Evolutionary conservation across 2,888 invertebrate genomes (phyloP).

Genomic region (Mythimna loreyi): DNA sequence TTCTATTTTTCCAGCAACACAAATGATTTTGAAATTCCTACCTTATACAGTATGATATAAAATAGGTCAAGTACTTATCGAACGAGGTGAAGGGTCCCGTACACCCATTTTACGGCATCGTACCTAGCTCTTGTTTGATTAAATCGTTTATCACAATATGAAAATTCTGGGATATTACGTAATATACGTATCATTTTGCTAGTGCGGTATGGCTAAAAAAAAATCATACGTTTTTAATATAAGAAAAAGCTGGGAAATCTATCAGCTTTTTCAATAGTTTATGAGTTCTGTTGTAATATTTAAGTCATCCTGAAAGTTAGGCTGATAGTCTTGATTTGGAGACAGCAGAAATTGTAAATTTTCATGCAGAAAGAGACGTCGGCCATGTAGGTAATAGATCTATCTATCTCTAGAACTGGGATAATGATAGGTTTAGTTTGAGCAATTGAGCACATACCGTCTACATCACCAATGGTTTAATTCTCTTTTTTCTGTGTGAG

Average conservation of each 20-base stretch:
- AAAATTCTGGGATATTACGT: not conserved
- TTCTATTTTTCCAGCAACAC: not conserved
- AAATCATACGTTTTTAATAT: not conserved
- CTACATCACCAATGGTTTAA: not conserved
- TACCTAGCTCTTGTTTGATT: conserved; percentile 1
- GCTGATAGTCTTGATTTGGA: too few species aligned
- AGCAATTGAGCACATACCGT: too few species aligned
- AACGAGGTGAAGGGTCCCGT: conserved; percentile 33
- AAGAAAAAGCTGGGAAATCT: not conserved
- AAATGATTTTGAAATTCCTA: conserved; percentile 20
- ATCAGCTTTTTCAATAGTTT: not conserved
- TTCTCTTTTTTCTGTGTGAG: not conserved
- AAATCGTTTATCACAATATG: not conserved
- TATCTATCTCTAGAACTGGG: not conserved
- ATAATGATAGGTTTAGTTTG: not conserved
- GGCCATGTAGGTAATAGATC: not conserved
- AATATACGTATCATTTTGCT: too few species aligned
- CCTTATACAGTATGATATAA: conserved; percentile 6
- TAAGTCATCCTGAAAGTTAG: not conserved
- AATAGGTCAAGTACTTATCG: conserved; percentile 33
- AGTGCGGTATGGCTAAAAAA: not conserved
- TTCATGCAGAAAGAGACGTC: not conserved
- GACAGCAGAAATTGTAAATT: not conserved
- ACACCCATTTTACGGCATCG: conserved; percentile 1
- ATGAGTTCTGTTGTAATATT: not conserved